phyloP scores from a whole-genome alignment of 1,140 invertebrate species.

The Chelonus insularis region DNA sequence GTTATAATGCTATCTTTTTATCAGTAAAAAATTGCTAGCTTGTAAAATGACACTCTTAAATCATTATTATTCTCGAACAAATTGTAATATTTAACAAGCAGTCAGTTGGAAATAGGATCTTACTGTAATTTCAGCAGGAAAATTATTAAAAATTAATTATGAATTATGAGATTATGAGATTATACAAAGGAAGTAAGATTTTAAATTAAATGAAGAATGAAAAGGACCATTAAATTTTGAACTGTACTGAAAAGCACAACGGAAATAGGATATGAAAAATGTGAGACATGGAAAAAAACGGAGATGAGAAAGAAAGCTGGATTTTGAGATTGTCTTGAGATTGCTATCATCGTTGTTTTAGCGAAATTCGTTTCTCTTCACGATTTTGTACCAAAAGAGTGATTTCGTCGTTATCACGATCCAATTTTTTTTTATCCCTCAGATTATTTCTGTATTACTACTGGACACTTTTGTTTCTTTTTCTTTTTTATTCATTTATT shows the following conservation, averaged over 20 bases:
- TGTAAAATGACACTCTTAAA: too few relatives aligned
- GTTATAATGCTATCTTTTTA: too few relatives aligned
- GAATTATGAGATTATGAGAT: too few relatives aligned
- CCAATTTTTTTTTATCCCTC: slow-evolving; percentile 17
- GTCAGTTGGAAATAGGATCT: too few relatives aligned
- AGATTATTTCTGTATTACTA: slow-evolving; percentile 14
- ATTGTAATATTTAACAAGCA: too few relatives aligned
- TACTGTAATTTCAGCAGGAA: too few relatives aligned
- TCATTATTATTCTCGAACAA: too few relatives aligned
- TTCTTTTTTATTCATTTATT: background rate
- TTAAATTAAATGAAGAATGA: too few relatives aligned
- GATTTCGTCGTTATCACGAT: slow-evolving; percentile 17
- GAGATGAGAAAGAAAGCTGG: background rate
- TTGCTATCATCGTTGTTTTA: slow-evolving; percentile 23
- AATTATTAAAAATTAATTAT: too few relatives aligned
- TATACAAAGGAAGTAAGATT: too few relatives aligned
- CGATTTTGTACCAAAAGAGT: slow-evolving; percentile 5
- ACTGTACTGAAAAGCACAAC: background rate
- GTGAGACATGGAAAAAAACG: slow-evolving; percentile 4
- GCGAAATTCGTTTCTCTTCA: slow-evolving; percentile 24
- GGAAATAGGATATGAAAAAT: background rate
- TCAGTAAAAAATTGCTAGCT: too few relatives aligned
- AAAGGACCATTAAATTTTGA: background rate
- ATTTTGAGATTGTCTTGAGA: slow-evolving; percentile 30
- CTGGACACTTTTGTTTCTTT: background rate